Evolutionary conservation across 2,888 invertebrate genomes (phyloP).

Genomic region (Diarsia rubi): DNA sequence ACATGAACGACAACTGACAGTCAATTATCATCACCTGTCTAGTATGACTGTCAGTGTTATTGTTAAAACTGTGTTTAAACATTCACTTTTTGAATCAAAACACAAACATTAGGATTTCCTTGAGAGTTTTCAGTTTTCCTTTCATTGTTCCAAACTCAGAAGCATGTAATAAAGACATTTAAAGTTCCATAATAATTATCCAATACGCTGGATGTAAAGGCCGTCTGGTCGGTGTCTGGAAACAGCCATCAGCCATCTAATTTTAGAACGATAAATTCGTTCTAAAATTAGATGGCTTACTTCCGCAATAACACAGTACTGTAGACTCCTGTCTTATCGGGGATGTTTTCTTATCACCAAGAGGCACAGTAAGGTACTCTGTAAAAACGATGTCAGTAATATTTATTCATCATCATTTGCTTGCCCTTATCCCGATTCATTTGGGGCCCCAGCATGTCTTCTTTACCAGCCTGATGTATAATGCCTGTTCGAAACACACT

Average conservation of each 20-base stretch:
- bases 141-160: conserved; percentile 44
- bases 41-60: neutral
- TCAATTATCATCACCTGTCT: neutral
- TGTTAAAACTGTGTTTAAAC: neutral
- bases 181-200: conserved; percentile 14
- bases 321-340: neutral
- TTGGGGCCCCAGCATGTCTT: too few relatives aligned
- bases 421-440: too few relatives aligned
- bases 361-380: neutral
- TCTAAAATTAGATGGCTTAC: neutral
- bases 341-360: neutral
- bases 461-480: neutral
- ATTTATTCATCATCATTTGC: neutral
- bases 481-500: neutral
- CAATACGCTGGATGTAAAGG: conserved; percentile 14
- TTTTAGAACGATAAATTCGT: too few relatives aligned
- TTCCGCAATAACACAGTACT: neutral
- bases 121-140: conserved; percentile 41
- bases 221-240: neutral
- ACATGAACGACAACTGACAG: neutral
- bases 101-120: conserved; percentile 40
- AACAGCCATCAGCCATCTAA: too few relatives aligned
- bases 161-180: conserved; percentile 18
- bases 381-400: neutral
- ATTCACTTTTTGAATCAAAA: conserved; percentile 37